A percentile compares a stretch with the other conserved stretches of the same genome.
These are phyloP conservation scores for Anisognathus igniventris DNA, from an alignment of 2,797 vertebrate genomes.

Conservation along the genomic window DNA sequence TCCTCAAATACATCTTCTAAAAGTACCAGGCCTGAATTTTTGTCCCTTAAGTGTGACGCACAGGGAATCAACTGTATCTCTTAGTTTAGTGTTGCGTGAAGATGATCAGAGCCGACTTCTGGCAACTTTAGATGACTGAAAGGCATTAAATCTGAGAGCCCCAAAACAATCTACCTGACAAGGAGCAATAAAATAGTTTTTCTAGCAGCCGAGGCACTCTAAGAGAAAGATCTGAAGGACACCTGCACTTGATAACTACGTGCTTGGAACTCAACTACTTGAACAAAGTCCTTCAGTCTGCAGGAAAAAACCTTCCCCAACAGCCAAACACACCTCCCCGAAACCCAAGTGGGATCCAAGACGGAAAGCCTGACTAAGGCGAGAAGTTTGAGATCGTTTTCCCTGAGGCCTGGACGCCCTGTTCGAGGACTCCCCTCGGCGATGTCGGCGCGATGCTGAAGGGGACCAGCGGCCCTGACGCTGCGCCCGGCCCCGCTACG, in stretches of 20 bases:
- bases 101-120: neutral
- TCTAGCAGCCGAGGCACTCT: neutral
- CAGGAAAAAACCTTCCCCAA: neutral
- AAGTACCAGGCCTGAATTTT: neutral
- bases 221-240: neutral
- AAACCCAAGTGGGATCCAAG: rapidly evolving
- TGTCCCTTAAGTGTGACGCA: neutral
- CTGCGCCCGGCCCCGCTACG: neutral
- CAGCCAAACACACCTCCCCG: neutral
- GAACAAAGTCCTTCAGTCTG: neutral
- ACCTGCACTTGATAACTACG: neutral
- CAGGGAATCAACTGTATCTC: neutral
- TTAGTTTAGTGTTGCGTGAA: neutral
- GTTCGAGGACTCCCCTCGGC: too few species aligned
- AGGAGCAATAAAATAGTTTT: neutral
- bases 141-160: neutral
- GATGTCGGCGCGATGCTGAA: neutral
- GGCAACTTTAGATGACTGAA: neutral
- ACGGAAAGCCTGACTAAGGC: too few species aligned
- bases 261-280: neutral
- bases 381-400: neutral
- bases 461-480: neutral
- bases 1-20: neutral
- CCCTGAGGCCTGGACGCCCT: neutral
- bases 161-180: neutral